Base-by-base conservation (phyloP, 2,888 invertebrate genomes). In the Mesoligia furuncula region DNA sequence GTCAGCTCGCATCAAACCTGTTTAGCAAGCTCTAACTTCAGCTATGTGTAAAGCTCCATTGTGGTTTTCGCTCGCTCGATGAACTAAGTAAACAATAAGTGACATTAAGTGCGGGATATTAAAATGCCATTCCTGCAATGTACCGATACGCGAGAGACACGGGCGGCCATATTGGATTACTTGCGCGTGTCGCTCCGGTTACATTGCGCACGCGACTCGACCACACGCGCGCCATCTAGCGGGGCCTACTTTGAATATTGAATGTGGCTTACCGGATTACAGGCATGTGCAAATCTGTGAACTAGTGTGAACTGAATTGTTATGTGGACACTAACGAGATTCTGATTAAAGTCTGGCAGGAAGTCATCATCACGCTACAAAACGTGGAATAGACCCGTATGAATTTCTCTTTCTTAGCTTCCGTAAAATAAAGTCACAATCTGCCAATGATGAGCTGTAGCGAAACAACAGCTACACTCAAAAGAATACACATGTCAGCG, bases 141-240 rank as follows among this genome's bases (percentile, higher is more conserved):
- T 95, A 93, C 94, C 93, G 96, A 94, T 95, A 95, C 92, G 92
- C 93, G 92, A 93, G 93, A 94, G 94, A 94, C 93, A 92, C 90
- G 92, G 87, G 90, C 95, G 93, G 95, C 95, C 95, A 95, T 96
- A 96, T 96, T 96, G 95, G 92, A 95, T 96, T 96, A 96, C 96
- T 93, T 94, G 94, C 94, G 95, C 96, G 95, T 95, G 96, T 96
- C 95, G 94, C 95, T 96, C 94, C 94, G 95, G 96, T 96, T 96
- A 93, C 95, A 91, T 88, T 93, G 96, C 96, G 96, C 96, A 96
- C 96, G 96, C 96, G 96, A 95, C 95, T 93, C 92, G 96, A 95
- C 96, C 96, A 96, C 96, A 96, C 96, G 94, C 95, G 93, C 96
- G 96, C 94, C 95, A 95, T 96, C 95, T 96, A 95, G 91, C 89